Evolutionary conservation across 64 coral and sea anemone species (phyloP), one percentile per base, ranked within the genome.

Genomic region (Stichodactyla helianthus): DNA sequence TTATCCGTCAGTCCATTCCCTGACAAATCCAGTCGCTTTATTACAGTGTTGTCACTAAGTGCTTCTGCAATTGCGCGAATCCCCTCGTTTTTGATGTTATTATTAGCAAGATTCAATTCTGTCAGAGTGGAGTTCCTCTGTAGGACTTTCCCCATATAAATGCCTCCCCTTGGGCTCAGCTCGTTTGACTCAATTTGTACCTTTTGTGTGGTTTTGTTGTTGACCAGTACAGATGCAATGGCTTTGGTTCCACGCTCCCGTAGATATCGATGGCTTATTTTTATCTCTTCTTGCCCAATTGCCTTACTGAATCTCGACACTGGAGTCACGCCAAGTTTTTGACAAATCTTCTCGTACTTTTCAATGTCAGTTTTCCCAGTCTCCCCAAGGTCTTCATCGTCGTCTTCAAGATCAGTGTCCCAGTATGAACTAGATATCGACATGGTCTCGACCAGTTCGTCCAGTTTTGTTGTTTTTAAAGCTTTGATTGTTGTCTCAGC

Each of bases 361-460:
- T 90, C 60, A 28, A 82, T 89, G 1, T 93, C 89, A 10, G 79
- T n/a, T 50, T 61, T 53, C 7, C 7, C 15, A 20, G 5, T 27
- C 18, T 16, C 6, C 17, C 7, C 0, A 77, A 56, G 10, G 58
- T 74, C 31, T 82, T 63, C 18, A 64, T 71, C 50, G 50, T 93
- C 91, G 19, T 92, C 90, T 77, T 97, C 91, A 12, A 93, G 81
- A 71, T 97, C 94, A 7, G 94, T 97, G 55, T 93, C 94, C 94
- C 94, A 93, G 44, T 97, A 80, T 19, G 94, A 97, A 11, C 91
- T 93, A 4, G 91, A 85, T 52, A 93, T 54, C 5, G 94, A 97
- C 18, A 65, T 74, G 17, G 94, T 93, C 55, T 93, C 94, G 7
- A 93, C 91, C 50, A 89, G 53, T 57, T 93, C 91, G 5, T 54